Percentiles rank a stretch among this genome's conserved stretches.
These are phyloP conservation scores for Picathartes gymnocephalus DNA, from an alignment of 2,113 vertebrate genomes.

Conservation along the genomic window DNA sequence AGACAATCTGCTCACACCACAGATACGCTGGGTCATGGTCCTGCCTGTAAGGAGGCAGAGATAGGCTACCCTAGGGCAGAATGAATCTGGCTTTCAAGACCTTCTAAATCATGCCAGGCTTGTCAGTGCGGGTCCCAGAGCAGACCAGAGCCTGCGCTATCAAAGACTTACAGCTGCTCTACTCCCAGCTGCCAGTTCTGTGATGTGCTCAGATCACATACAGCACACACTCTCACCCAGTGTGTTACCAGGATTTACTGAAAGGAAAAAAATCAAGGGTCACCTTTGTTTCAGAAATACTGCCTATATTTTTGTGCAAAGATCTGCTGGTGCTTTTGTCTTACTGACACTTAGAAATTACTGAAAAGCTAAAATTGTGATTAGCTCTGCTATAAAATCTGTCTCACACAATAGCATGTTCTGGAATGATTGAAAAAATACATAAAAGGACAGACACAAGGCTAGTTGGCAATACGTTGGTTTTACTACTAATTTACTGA, in stretches of 20 bases:
- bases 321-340: background rate
- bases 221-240: background rate
- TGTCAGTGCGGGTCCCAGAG: fast-evolving
- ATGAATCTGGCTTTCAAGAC: background rate
- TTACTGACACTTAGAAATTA: background rate
- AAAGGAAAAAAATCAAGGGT: background rate
- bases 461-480: background rate
- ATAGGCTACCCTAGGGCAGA: background rate
- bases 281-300: background rate
- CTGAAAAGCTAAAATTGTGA: background rate
- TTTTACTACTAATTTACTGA: background rate
- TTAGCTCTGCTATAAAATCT: background rate
- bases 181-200: background rate
- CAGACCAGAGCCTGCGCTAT: background rate
- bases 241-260: background rate
- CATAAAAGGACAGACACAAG: background rate
- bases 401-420: background rate
- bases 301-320: background rate
- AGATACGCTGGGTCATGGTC: background rate
- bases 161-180: background rate
- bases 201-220: background rate
- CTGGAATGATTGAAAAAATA: background rate
- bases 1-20: background rate
- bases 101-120: slow-evolving; percentile 8
- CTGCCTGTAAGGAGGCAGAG: background rate